Conservation (phyloP, 1,140 invertebrate genomes). For the Caenorhabditis latens region DNA sequence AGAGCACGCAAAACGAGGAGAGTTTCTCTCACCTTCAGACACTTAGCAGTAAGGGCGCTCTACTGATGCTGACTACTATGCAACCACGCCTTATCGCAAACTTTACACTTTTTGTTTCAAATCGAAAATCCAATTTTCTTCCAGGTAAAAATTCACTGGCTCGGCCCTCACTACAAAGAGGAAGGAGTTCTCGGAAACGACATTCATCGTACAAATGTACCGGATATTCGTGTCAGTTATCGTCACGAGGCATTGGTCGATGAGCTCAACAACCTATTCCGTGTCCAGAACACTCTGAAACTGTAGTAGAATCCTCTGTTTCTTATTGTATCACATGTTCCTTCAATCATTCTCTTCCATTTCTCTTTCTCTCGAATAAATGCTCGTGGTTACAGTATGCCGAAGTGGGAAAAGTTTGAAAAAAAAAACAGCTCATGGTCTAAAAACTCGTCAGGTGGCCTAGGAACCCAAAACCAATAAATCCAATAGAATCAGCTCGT, state of each 20-base stretch:
- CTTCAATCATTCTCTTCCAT: not conserved
- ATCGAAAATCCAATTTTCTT: not conserved
- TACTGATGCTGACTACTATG: too few relatives aligned
- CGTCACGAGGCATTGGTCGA: slow-evolving; percentile 77
- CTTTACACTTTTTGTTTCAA: not conserved
- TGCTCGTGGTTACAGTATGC: too few relatives aligned
- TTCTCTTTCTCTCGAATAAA: too few relatives aligned
- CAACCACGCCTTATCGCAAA: too few relatives aligned
- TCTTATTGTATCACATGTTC: not conserved
- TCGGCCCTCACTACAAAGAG: slow-evolving; percentile 93
- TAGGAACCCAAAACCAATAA: too few relatives aligned
- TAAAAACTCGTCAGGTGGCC: too few relatives aligned
- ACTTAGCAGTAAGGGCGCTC: too few relatives aligned
- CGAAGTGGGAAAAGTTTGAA: too few relatives aligned
- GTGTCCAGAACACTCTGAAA: slow-evolving; percentile 38
- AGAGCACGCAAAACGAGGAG: too few relatives aligned
- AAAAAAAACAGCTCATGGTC: too few relatives aligned
- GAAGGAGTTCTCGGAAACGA: slow-evolving; percentile 97
- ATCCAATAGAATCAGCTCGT: too few relatives aligned
- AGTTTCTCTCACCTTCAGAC: too few relatives aligned
- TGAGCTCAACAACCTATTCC: slow-evolving; percentile 75
- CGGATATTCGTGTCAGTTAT: slow-evolving; percentile 84
- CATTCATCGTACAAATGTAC: slow-evolving; percentile 97
- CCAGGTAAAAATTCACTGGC: slow-evolving; percentile 96
- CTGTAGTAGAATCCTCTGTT: slow-evolving; percentile 28